Base-by-base conservation (phyloP, 2,888 invertebrate genomes). In the Cylloceria caligata region DNA sequence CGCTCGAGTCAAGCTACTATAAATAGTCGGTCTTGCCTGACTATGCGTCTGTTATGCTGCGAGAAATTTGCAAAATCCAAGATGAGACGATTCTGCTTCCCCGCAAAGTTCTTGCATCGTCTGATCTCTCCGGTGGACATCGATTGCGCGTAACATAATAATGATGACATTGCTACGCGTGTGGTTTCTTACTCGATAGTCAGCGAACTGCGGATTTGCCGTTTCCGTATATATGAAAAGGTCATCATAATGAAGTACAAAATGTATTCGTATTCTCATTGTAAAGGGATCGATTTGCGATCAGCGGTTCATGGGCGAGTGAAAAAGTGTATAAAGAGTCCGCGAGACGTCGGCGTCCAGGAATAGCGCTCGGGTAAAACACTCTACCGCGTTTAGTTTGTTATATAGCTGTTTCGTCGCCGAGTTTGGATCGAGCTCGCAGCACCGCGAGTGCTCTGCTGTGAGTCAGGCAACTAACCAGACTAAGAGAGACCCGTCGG, bases 1-100 rank as follows among this genome's bases (percentile, higher is more conserved):
- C 42, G 78, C 68, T 68, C 76, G 71, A 65, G 45, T 76, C 73
- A 67, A 62, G 65, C 74, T 36, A 81, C 85, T 90, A 90, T 90
- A 88, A 90, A 90, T 90, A 90, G 87, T 64, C 55, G 74, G 74
- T 77, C 72, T 68, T 80, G 89, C 89, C 90, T 88, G 89, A 87
- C 90, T 88, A 86, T 87, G 88, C 87, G 88, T 90, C 89, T 89
- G 88, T 87, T 81, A 86, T 87, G 86, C 87, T 87, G 89, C 83
- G 85, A 88, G 86, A 67, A 67, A 67, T 67, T 67, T 19, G 47
- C 19, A 19, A 69, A 75, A 52, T 24, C 11, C 72, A 67, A 71
- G 68, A 30, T 16, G 5, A 3, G 45, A 45, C 5, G 16, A 6
- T 45, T 45, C n/a, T 39, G 39, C 45, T 45, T 45, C 45, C 45